Base-by-base conservation (phyloP, 2,113 vertebrate species). In the Ceyx margarethae region DNA sequence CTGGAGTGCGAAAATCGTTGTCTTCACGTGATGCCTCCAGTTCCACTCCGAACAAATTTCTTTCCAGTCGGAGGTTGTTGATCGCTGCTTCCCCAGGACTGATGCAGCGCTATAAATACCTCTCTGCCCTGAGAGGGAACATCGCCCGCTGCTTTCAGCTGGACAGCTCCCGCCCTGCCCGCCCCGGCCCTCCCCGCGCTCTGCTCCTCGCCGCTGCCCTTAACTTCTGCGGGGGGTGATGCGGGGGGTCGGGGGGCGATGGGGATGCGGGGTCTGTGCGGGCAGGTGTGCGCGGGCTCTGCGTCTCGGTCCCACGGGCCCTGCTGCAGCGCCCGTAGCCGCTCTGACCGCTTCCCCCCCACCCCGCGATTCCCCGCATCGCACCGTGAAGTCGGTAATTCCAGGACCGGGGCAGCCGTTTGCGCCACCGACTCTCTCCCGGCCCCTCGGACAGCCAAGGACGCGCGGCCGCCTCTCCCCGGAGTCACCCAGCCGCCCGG, bases 321-420 rank as follows among this genome's bases (percentile, higher is more conserved):
- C 90, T 80, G 81, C 95, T 31, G 96, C 96, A 92, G 83, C 81
- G 51, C 65, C 69, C 84, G 11, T 58, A 62, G 80, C 40, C 48
- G 74, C 76, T 62, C 76, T 25, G 77, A 43, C 45, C 71, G 69
- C 66, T 50, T 37, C 84, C 35, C 35, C 35, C 35, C 87, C n/a
- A 37, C 37, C 26, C 31, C 73, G 75, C 15, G 53, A 64, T 46
- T 57, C 53, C 65, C 35, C 31, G 72, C 62, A 81, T 79, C 78
- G 89, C 81, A 83, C 53, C 42, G 42, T 2, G 35, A 11, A 20
- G 56, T 19, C 46, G 29, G 9, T 51, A 4, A 31, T 18, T 37
- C 35, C 64, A 20, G 58, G 4, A 14, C n/a, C 43, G 33, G 8
- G 14, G 25, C 54, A 3, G 81, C 13, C 51, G 48, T 82, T 42